phyloP scores from a whole-genome alignment of 2,113 vertebrate genomes.

The Seriola dumerili region DNA sequence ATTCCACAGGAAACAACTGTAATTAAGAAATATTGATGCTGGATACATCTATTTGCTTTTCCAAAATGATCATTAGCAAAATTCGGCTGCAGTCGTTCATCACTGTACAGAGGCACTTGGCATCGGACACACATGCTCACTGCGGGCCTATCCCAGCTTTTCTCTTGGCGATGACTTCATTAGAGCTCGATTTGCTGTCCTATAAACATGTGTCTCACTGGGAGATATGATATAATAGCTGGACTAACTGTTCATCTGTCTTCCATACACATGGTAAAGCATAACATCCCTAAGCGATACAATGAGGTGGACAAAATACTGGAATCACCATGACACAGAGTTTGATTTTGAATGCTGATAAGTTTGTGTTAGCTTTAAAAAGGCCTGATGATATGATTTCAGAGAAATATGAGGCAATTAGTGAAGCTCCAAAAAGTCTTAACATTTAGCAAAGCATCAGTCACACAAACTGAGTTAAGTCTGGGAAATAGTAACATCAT shows the following conservation, averaged over 20 bases:
- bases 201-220: slow-evolving; percentile 73
- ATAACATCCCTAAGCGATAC: slow-evolving; percentile 49
- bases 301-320: slow-evolving; percentile 17
- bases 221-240: slow-evolving; percentile 72
- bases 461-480: slow-evolving; percentile 21
- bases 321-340: slow-evolving; percentile 22
- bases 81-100: slow-evolving; percentile 76
- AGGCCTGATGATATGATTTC: slow-evolving; percentile 14
- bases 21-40: slow-evolving; percentile 84
- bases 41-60: slow-evolving; percentile 85
- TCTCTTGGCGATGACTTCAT: slow-evolving; percentile 76
- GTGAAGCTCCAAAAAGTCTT: slow-evolving; percentile 31
- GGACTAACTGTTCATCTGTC: slow-evolving; percentile 63
- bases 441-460: slow-evolving; percentile 42
- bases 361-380: slow-evolving; percentile 47
- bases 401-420: slow-evolving; percentile 51
- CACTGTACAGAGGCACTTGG: slow-evolving; percentile 78
- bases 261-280: slow-evolving; percentile 52
- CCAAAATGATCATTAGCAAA: slow-evolving; percentile 82
- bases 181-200: slow-evolving; percentile 69
- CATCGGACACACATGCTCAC: slow-evolving; percentile 57
- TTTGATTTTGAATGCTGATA: slow-evolving; percentile 41
- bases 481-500: slow-evolving; percentile 33
- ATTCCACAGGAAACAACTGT: slow-evolving; percentile 82
- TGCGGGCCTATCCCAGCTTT: slow-evolving; percentile 72